Evolutionary conservation across 2,888 invertebrate species (phyloP), one percentile per base, ranked within the genome.

Genomic region (Dynastes maya): DNA sequence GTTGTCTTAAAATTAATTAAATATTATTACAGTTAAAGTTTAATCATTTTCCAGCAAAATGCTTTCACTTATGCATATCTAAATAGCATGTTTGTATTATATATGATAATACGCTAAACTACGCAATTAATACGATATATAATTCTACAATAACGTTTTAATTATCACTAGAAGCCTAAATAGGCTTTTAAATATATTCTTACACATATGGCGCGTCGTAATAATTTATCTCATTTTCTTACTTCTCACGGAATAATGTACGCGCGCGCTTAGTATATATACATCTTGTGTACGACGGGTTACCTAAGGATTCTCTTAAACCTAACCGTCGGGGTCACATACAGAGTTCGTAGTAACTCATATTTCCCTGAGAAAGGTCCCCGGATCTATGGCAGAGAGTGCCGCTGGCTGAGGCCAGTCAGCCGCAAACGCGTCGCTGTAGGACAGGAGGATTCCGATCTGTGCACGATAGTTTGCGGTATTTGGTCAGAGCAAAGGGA

Each of bases 311-410:
- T 89, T 88, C 87, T 85, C 84, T 86, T 87, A 86, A 86, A 86
- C 87, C 87, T 86, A 85, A 88, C 86, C 80, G 80, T 76, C 89
- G 88, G 89, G 89, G 89, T 86, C 81, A 89, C 89, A 74, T 77
- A 84, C 90, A 85, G 88, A 86, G 89, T 88, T 78, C 86, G 85
- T 63, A 72, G 86, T 89, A 87, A 88, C 86, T 86, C 84, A 65
- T 40, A 29, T 79, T 70, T 85, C 89, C 89, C 88, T 88, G 90
- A 86, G 90, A 89, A 90, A 90, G 89, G 90, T 90, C 90, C 90
- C 88, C 90, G 90, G 90, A 90, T 88, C 86, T 81, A 84, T 84
- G 89, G 87, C 89, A 90, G 90, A 89, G 86, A 90, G 90, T 90
- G 89, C 85, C 89, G 85, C 87, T 86, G 89, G 86, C 82, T 84